Base-by-base conservation (phyloP, 2,113 vertebrate species). In the Alaudala cheleensis region DNA sequence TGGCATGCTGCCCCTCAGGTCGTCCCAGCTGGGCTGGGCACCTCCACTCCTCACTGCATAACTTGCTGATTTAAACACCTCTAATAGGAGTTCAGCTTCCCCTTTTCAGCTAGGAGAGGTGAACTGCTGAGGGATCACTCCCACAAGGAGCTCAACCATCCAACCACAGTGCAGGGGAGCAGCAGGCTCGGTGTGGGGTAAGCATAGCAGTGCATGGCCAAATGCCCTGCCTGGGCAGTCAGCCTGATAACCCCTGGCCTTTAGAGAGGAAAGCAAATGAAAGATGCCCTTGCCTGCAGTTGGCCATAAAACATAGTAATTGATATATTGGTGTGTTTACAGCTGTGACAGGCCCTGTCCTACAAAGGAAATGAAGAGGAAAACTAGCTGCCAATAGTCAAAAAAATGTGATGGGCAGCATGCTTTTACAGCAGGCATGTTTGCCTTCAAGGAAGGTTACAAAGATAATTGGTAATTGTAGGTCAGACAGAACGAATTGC, bases 361-460 rank as follows among this genome's bases (percentile, higher is more conserved):
- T 95, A 96, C 87, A 96, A 96, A 96, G 74, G 92, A 94, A 93
- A 92, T 94, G 90, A 95, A 94, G 81, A 93, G 96, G 67, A 96
- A 96, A 96, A 85, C 74, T 81, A 80, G 54, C 89, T 95, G 95
- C 94, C 96, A 95, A 95, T 92, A 96, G 47, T 33, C 74, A 76
- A 72, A 93, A 93, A 42, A 94, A 83, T 88, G 85, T 88, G 79
- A 96, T 54, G 92, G 95, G 45, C 67, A 74, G 88, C 81, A 45
- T 89, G 89, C 91, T 95, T 95, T 96, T 88, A 94, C 9, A 92
- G 89, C 0, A 2, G 95, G 78, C 4, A 2, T 94, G 89, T 95
- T 95, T 95, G 96, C 95, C 94, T 96, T 77, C 87, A 79, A 95
- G 94, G 96, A 87, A 95, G 92, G 96, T 96, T 96, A 95, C 78